Evolutionary conservation across 2,888 invertebrate species (phyloP), one percentile per base, ranked within the genome.

Genomic region (Rhagium mordax): DNA sequence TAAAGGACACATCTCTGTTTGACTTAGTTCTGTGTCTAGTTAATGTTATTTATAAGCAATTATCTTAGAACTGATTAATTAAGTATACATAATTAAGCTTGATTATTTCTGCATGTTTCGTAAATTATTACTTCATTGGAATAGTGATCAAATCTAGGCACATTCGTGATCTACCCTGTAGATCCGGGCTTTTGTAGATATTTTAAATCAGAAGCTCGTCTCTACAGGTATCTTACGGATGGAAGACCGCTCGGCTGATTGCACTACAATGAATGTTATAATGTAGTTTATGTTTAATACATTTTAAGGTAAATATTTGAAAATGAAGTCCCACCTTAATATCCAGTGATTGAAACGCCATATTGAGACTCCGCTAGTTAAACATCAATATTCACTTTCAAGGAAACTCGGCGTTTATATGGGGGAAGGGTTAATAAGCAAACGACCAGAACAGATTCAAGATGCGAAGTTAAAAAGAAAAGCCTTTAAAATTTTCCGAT

Each of bases 161-260:
- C 96, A 95, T 95, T 95, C 96, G 96, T 97, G 96, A 96, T 95
- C 96, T 97, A 97, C 97, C 97, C 97, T 97, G 97, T 97, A 97
- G 96, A 96, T 97, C 97, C 97, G 97, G 97, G 97, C 96, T 97
- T 97, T 96, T 97, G 97, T 97, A 95, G 95, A 91, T 87, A 88
- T 88, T 89, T 88, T 89, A 90, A 89, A 93, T 96, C 97, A 97
- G 97, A 97, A 97, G 97, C 97, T 97, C 97, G 97, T 96, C 96
- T 97, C 96, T 97, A 97, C 97, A 97, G 97, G 97, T 97, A 97
- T 97, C 96, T 97, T 96, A 96, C 96, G 96, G 96, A 95, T 94
- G 94, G 93, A 93, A 94, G 94, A 93, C 93, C 93, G 91, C 93
- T 92, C 93, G 74, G 74, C 78, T 73, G 53, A 57, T 33, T 49